Evolutionary conservation across 2,888 invertebrate genomes (phyloP), one percentile per base, ranked within the genome.

Genomic region (Plutella xylostella): DNA sequence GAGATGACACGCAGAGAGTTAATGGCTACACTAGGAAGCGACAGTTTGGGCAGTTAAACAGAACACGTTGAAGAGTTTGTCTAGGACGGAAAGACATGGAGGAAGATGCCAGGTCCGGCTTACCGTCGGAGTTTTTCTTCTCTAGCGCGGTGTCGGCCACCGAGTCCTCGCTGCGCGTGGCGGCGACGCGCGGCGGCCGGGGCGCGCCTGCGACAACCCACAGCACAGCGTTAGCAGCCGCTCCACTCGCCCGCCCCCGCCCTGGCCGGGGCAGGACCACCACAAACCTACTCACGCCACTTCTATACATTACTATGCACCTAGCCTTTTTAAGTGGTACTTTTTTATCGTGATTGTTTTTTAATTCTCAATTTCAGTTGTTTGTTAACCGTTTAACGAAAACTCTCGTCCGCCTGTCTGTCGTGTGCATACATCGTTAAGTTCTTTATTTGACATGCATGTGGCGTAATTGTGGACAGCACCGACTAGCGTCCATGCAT

Each of bases 41-140:
- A 72, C 62, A 75, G 71, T 58, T 63, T 71, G 69, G 72, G 68
- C 64, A 60, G 64, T 53, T 65, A 58, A 62, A 65, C 61, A 66
- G 62, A 67, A 66, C 62, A 31, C 45, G 17, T 30, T 12, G 60
- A 68, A 58, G 69, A 54, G 55, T 59, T 58, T 56, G 51, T 63
- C 65, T 67, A 66, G 55, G 54, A 67, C 61, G 61, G 56, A 66
- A 62, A 60, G 60, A 64, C 60, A 61, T 57, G 53, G 58, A 57
- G 51, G 46, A 49, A 48, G 52, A 47, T 48, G 56, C 52, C 56
- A 54, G 60, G 60, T 49, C 37, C 63, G 61, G 87, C 91, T 89
- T 89, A 93, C 92, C 92, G 82, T 92, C 92, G 61, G 92, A 92
- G 85, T 90, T 92, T 86, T 89, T 90, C 86, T 92, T 92, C 75